phyloP scores from a whole-genome alignment of 1,140 invertebrate genomes.

The Vanessa tameamea region DNA sequence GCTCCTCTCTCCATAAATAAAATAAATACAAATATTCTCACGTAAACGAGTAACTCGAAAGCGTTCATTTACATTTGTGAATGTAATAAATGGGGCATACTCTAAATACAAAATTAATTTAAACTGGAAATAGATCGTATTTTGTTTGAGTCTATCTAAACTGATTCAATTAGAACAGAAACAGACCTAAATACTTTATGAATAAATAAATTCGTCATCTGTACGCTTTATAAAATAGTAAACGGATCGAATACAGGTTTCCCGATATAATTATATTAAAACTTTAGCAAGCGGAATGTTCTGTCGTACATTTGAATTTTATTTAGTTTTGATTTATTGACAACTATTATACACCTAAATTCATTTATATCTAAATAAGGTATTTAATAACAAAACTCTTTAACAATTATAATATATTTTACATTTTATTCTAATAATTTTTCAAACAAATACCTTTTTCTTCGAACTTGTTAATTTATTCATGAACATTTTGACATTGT shows the following conservation, averaged over 20 bases:
- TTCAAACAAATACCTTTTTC: no score
- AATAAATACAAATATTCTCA: conserved; percentile 81
- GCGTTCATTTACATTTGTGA: conserved; percentile 79
- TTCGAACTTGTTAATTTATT: no score
- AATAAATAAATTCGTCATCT: conserved; percentile 35
- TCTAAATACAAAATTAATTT: conserved; percentile 73
- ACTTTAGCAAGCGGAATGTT: conserved; percentile 6
- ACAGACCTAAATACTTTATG: conserved; percentile 36
- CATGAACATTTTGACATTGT: no score
- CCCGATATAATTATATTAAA: conserved; percentile 9
- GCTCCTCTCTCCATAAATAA: conserved; percentile 77
- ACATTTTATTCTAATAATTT: no score
- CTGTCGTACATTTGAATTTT: neutral
- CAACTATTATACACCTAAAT: no score
- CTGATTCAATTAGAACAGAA: conserved; percentile 37
- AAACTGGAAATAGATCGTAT: conserved; percentile 47
- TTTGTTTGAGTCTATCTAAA: conserved; percentile 38
- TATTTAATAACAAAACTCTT: no score
- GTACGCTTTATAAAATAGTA: conserved; percentile 20
- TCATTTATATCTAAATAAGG: no score
- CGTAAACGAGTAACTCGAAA: conserved; percentile 77
- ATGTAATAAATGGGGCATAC: conserved; percentile 79
- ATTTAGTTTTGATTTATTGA: neutral
- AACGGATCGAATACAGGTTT: conserved; percentile 17
- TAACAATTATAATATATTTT: no score